Evolutionary conservation across 2,888 invertebrate species (phyloP).

Genomic region (Amorpha juglandis): DNA sequence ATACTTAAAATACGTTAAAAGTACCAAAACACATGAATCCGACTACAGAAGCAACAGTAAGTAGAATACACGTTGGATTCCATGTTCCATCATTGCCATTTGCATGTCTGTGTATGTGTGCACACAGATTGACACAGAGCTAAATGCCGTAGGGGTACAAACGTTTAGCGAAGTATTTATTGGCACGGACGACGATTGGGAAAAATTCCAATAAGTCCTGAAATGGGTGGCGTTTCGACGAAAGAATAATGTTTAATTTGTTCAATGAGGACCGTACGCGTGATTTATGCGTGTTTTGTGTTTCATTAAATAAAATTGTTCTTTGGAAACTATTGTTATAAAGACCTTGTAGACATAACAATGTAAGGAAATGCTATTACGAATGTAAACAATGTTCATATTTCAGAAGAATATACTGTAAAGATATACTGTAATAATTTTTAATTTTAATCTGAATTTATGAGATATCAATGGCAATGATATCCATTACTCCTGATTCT

Average conservation of each 20-base stretch:
- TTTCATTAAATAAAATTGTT: conserved; percentile 25
- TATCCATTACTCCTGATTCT: too few relatives aligned
- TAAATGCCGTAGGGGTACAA: conserved; percentile 74
- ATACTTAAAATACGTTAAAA: too few relatives aligned
- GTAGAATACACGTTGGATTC: conserved; percentile 79
- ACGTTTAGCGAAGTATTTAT: conserved; percentile 76
- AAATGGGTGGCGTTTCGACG: conserved; percentile 66
- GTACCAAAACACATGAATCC: conserved; percentile 25
- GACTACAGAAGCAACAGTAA: conserved; percentile 69
- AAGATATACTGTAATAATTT: too few relatives aligned
- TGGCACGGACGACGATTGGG: conserved; percentile 79
- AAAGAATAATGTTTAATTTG: conserved; percentile 84
- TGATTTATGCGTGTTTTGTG: conserved; percentile 59
- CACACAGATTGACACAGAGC: conserved; percentile 68
- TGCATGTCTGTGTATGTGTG: conserved; percentile 66
- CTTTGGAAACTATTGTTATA: not conserved
- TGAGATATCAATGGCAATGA: too few relatives aligned
- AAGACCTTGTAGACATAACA: not conserved
- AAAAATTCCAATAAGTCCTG: conserved; percentile 82
- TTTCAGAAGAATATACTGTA: too few relatives aligned
- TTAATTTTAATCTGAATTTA: too few relatives aligned
- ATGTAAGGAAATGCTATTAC: too few relatives aligned
- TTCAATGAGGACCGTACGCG: conserved; percentile 59
- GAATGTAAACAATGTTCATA: too few relatives aligned
- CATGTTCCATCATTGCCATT: conserved; percentile 77